Conservation (phyloP, 2,797 vertebrate species). For the Sebastes cheni region DNA sequence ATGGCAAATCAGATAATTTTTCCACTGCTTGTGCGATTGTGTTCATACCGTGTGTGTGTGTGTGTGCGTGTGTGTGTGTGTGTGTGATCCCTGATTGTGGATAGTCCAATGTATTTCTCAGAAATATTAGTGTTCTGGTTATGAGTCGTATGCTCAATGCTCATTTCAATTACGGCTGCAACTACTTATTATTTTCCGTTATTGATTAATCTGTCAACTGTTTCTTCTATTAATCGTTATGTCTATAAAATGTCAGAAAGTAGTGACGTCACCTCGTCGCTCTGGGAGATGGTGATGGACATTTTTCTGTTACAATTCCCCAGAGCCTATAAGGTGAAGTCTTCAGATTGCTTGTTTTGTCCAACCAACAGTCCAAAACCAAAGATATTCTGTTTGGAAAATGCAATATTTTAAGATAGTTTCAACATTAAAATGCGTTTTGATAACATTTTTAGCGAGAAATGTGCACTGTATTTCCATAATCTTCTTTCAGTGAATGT, state of each 20-base stretch:
- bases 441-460: too few relatives aligned
- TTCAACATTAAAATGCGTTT: too few relatives aligned
- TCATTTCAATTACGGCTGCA: not conserved
- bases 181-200: not conserved
- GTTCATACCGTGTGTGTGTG: constrained; percentile 9
- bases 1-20: constrained; percentile 77
- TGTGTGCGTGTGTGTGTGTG: constrained; percentile 2
- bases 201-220: not conserved
- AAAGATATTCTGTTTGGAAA: not conserved
- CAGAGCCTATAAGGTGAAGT: not conserved
- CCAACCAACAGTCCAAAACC: not conserved
- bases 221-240: not conserved
- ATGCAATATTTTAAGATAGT: too few relatives aligned
- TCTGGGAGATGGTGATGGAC: too few relatives aligned
- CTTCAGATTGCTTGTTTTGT: not conserved
- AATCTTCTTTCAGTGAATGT: too few relatives aligned
- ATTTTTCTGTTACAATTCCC: not conserved
- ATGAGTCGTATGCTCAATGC: not conserved
- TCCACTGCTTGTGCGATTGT: constrained; percentile 53
- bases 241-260: not conserved
- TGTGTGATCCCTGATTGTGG: constrained; percentile 17
- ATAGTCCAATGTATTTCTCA: constrained; percentile 9
- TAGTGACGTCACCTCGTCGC: accelerated
- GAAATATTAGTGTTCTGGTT: constrained; percentile 9
- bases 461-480: too few relatives aligned